phyloP scores from a whole-genome alignment of 2,797 vertebrate genomes.

The Sebastes itinus region DNA sequence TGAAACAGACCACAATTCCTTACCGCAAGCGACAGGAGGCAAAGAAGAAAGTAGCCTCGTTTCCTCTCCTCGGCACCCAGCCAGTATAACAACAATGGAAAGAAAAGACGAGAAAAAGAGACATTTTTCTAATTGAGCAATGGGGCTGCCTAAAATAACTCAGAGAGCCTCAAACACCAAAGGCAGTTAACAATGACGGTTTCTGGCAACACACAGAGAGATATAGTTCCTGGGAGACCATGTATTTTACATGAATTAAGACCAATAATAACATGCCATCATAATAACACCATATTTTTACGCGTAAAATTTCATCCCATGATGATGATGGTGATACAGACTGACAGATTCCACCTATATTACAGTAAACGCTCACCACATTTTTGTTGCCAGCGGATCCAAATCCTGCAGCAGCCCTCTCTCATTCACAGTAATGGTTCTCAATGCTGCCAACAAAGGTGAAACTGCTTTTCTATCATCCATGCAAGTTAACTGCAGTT shows the following conservation, averaged over 20 bases:
- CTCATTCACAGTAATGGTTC: neutral
- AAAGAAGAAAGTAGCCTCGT: neutral
- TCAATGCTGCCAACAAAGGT: neutral
- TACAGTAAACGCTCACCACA: neutral
- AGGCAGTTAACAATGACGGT: neutral
- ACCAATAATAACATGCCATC: neutral
- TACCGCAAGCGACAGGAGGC: neutral
- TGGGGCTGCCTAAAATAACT: constrained; percentile 6
- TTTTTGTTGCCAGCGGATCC: neutral
- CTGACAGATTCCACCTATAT: neutral
- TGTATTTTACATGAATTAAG: neutral
- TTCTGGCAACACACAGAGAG: neutral
- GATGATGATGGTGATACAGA: neutral
- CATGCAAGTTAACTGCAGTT: neutral
- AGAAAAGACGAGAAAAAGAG: neutral
- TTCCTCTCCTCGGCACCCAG: neutral
- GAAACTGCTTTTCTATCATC: neutral
- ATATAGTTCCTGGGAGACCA: neutral
- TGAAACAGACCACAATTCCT: constrained; percentile 9
- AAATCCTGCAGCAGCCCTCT: neutral
- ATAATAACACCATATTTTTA: neutral
- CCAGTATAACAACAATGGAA: neutral
- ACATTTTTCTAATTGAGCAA: neutral
- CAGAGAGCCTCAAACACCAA: neutral
- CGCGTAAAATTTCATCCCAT: neutral